Conservation (phyloP, 1,140 invertebrate species). For the Drosophila paulistorum region DNA sequence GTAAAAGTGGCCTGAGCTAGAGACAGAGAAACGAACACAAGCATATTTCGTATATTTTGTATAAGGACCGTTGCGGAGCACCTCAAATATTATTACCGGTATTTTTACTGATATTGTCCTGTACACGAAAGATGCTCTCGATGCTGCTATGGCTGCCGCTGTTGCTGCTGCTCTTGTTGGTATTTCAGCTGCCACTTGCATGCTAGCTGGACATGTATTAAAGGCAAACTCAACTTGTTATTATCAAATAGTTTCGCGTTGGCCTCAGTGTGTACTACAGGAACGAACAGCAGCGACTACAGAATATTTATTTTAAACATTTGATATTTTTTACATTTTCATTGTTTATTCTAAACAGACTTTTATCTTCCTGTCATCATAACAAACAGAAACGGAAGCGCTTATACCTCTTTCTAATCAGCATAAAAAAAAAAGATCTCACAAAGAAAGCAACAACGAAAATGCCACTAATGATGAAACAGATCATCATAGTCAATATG, state of each 20-base stretch:
- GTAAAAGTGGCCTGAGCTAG: conserved; percentile 30
- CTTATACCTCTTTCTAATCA: no score
- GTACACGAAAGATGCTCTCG: conserved; percentile 32
- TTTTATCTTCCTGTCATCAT: no score
- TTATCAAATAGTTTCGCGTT: background rate
- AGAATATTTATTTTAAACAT: background rate
- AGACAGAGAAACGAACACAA: conserved; percentile 10
- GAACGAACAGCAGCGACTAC: background rate
- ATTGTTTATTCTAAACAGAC: no score
- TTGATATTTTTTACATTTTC: background rate
- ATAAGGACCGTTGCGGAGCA: conserved; percentile 57
- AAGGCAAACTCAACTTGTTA: conserved; percentile 63
- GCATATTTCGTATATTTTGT: conserved; percentile 23
- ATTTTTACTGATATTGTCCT: conserved; percentile 75
- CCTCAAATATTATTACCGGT: conserved; percentile 78
- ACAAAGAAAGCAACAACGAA: no score
- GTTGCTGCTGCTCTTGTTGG: background rate
- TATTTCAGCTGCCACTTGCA: conserved; percentile 43
- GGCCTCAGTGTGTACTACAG: background rate
- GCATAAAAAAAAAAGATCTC: no score
- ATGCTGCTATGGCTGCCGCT: background rate
- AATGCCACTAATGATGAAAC: no score
- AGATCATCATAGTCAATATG: no score
- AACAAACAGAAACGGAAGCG: no score
- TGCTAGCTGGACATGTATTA: conserved; percentile 75